Evolutionary conservation across 2,113 vertebrate species (phyloP).

Genomic region (Bujurquina vittata): DNA sequence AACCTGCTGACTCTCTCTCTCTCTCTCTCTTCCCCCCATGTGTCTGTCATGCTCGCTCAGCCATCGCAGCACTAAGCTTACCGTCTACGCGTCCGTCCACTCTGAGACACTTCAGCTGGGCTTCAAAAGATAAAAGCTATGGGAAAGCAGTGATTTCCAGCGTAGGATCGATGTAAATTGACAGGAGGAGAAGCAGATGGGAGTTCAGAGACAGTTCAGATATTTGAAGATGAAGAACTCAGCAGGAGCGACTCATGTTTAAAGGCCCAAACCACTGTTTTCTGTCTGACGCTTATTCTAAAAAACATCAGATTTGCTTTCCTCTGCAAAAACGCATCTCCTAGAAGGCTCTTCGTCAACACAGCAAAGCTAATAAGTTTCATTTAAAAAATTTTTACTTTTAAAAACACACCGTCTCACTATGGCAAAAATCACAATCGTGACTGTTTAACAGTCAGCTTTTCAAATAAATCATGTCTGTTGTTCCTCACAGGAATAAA

Average conservation of each 20-base stretch:
- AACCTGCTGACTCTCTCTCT: constrained; percentile 55
- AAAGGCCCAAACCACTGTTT: background rate
- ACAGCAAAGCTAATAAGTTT: background rate
- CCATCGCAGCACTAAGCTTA: background rate
- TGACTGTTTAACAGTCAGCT: background rate
- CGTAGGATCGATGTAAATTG: background rate
- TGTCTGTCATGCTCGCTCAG: constrained; percentile 2
- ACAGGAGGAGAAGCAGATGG: background rate
- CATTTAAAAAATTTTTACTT: background rate
- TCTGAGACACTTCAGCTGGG: background rate
- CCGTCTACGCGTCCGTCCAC: background rate
- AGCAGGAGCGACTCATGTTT: background rate
- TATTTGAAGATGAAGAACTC: background rate
- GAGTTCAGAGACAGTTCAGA: background rate
- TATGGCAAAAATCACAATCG: background rate
- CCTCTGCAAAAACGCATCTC: background rate
- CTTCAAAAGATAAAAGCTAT: background rate
- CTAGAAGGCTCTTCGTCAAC: background rate
- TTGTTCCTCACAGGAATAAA: background rate
- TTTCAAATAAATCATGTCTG: background rate
- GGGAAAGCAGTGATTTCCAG: background rate
- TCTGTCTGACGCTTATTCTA: background rate
- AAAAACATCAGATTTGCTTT: constrained; percentile 1
- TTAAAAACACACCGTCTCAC: background rate
- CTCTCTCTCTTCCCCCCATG: no score